These are phyloP conservation scores for Xestia sexstrigata DNA, from an alignment of 2,888 invertebrate genomes.

Conservation along the genomic window DNA sequence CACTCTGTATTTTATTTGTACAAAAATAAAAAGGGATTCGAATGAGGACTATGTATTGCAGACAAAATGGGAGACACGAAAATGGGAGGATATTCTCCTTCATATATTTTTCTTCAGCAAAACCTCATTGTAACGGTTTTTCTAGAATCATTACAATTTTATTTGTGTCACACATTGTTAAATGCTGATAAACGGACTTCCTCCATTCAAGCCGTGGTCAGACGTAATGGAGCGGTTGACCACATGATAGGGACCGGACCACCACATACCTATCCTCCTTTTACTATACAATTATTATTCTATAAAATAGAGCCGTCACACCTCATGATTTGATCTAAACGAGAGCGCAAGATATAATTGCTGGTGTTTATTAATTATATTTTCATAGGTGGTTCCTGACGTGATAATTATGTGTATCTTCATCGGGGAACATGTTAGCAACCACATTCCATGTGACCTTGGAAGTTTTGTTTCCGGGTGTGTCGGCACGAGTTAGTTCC, in stretches of 20 bases:
- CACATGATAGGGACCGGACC: constrained; percentile 73
- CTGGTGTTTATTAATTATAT: constrained; percentile 6
- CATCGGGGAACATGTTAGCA: neutral
- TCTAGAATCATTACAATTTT: constrained; percentile 40
- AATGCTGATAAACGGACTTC: constrained; percentile 74
- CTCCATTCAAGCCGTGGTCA: constrained; percentile 74
- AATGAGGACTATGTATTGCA: neutral
- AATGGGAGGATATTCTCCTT: neutral
- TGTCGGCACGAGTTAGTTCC: neutral
- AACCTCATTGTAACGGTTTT: constrained; percentile 21
- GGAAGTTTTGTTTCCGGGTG: neutral
- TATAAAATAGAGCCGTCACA: constrained; percentile 48
- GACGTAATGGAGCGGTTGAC: constrained; percentile 79
- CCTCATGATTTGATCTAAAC: constrained; percentile 30
- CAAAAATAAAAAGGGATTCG: neutral
- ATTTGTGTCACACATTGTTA: constrained; percentile 62
- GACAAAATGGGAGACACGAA: neutral
- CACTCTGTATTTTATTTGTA: neutral
- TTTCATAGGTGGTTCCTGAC: constrained; percentile 5
- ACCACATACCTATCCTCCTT: constrained; percentile 59
- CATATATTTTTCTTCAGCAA: neutral
- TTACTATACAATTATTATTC: constrained; percentile 55
- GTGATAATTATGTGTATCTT: constrained; percentile 4
- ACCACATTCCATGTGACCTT: neutral
- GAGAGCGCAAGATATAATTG: constrained; percentile 27